Evolutionary conservation across 2,113 vertebrate genomes (phyloP), one percentile per base, ranked within the genome.

Genomic region (Thunnus thynnus): DNA sequence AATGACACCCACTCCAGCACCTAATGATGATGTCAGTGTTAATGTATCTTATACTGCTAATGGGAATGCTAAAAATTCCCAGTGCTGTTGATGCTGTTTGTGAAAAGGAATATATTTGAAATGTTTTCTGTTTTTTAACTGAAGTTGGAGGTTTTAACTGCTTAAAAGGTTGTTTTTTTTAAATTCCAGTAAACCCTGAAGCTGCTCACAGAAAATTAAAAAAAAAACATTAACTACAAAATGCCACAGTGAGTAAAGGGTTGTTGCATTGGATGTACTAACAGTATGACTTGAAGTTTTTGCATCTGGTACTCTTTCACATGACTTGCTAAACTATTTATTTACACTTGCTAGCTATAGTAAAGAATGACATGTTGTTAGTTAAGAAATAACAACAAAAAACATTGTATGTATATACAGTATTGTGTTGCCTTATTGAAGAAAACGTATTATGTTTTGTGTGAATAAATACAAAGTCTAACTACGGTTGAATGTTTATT

Each of bases 381-480:
- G 74, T 67, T 55, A 22, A 77, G 25, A 86, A 91, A 82, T 91
- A 79, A 90, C 83, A 84, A 81, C 86, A 83, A 80, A 25, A 71
- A 20, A 86, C 68, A 83, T 87, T 90, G 88, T 94, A 89, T 95
- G 92, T 94, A 94, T 95, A 94, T 94, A 85, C 81, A 72, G 88
- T 90, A 91, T 92, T 94, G 92, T 94, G 91, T 86, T 94, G 93
- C 93, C 87, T 95, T 94, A 93, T 86, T 93, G 87, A 84, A 93
- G 83, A 86, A 88, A 88, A 85, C 93, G 91, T 94, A 92, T 88
- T 85, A 83, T 90, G 92, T 94, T 93, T 89, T 90, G 91, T 95
- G 92, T 94, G 92, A 95, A 94, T 94, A 95, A 95, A 95, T 92
- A 78, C 84, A 92, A 90, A 91, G 80, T 90, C 87, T 82, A 90